Conservation (phyloP, 2,888 invertebrate species). For the Anagyrus pseudococci region DNA sequence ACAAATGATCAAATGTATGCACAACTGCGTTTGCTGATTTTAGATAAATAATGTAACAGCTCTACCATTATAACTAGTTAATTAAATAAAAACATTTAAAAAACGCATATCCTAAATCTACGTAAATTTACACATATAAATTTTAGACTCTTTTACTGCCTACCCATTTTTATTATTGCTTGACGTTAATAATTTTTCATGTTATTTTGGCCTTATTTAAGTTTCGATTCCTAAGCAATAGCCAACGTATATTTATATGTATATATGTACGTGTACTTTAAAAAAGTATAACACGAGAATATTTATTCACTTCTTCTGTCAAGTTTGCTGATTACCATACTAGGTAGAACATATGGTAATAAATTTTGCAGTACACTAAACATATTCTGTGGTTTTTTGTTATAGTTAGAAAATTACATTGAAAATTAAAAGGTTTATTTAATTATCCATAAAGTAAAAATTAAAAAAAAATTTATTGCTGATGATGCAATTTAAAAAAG, state of each 20-base stretch:
- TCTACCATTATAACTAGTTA: too few relatives aligned
- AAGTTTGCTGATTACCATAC: conserved; percentile 3
- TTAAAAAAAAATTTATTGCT: not conserved
- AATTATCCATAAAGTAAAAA: not conserved
- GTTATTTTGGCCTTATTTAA: conserved; percentile 55
- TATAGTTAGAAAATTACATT: conserved; percentile 21
- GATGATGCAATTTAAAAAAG: not conserved
- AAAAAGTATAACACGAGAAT: conserved; percentile 29
- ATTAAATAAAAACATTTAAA: not conserved
- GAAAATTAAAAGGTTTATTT: conserved; percentile 9
- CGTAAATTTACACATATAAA: conserved; percentile 30
- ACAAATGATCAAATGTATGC: too few relatives aligned
- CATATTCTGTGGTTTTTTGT: conserved; percentile 3
- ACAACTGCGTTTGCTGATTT: too few relatives aligned
- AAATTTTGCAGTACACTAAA: too few relatives aligned
- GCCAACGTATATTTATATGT: conserved; percentile 34
- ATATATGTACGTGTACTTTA: conserved; percentile 9
- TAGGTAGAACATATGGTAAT: too few relatives aligned
- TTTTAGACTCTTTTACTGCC: conserved; percentile 34
- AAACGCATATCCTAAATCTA: not conserved
- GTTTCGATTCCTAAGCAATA: conserved; percentile 52
- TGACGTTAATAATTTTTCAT: conserved; percentile 55
- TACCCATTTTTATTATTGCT: conserved; percentile 55
- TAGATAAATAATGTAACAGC: too few relatives aligned
- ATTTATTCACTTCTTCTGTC: conserved; percentile 4